A percentile compares a stretch with the other conserved stretches of the same genome.
phyloP scores from a whole-genome alignment of 2,797 vertebrate genomes.

The Naso thynnoides region DNA sequence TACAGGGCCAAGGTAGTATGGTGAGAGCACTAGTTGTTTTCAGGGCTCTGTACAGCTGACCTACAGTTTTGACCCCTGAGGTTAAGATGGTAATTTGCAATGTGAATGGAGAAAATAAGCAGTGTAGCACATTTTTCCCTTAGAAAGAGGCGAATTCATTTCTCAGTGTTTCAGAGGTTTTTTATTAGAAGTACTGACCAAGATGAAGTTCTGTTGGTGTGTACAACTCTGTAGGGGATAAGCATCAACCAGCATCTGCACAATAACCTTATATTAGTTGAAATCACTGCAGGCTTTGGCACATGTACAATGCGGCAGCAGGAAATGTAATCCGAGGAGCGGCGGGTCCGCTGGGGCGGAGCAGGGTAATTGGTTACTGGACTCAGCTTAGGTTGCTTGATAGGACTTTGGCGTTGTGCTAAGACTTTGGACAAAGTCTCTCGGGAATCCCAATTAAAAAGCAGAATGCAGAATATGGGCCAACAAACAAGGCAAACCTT shows the following conservation, averaged over 20 bases:
- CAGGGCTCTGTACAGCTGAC: background rate
- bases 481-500: constrained; percentile 68
- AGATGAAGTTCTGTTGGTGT: constrained; percentile 26
- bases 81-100: background rate
- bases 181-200: constrained; percentile 15
- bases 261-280: constrained; percentile 67
- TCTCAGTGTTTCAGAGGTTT: constrained; percentile 30
- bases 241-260: constrained; percentile 57
- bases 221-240: constrained; percentile 42
- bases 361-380: constrained; percentile 82
- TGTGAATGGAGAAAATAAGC: constrained; percentile 9
- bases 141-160: background rate
- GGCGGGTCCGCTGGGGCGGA: constrained; percentile 64
- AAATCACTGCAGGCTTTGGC: constrained; percentile 64
- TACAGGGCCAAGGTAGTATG: background rate
- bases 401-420: constrained; percentile 74
- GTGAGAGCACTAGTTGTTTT: background rate
- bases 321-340: constrained; percentile 75
- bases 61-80: background rate
- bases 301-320: constrained; percentile 79
- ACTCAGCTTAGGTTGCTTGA: constrained; percentile 74
- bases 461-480: constrained; percentile 72
- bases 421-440: constrained; percentile 75
- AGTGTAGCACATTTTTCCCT: background rate
- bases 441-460: constrained; percentile 85